Conservation (phyloP, 1,140 invertebrate genomes). For the Brachionus sp. region DNA sequence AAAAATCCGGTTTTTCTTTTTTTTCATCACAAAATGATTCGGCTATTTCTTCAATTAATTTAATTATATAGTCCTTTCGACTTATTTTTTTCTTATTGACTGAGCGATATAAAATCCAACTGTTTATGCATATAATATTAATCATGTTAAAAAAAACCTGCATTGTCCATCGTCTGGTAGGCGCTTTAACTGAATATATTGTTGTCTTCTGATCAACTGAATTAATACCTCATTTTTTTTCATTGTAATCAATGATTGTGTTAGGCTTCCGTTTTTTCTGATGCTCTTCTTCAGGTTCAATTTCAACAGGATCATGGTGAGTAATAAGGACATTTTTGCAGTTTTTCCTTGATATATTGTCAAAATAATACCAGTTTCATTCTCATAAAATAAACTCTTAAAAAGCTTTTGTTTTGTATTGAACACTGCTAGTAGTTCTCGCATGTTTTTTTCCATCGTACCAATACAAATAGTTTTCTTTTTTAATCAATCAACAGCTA, state of each 20-base stretch:
- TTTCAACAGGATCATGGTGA: not conserved
- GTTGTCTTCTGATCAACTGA: slow-evolving; percentile 1
- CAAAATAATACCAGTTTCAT: too few species aligned
- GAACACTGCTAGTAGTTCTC: too few species aligned
- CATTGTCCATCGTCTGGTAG: not conserved
- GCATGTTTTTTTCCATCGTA: too few species aligned
- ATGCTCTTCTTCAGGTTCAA: not conserved
- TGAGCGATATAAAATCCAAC: slow-evolving; percentile 12
- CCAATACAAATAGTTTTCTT: too few species aligned
- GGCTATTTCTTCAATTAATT: slow-evolving; percentile 11
- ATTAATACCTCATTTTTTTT: slow-evolving; percentile 12
- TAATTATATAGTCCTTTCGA: not conserved
- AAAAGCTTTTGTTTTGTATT: too few species aligned
- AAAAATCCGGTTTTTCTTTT: not conserved
- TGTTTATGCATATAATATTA: not conserved
- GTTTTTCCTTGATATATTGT: too few species aligned
- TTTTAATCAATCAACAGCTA: too few species aligned
- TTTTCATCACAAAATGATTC: not conserved
- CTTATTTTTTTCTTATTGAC: not conserved
- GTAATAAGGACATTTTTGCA: not conserved
- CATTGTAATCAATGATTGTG: slow-evolving; percentile 8
- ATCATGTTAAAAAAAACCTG: not conserved
- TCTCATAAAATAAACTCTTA: too few species aligned
- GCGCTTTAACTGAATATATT: slow-evolving; percentile 7
- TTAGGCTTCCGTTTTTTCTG: not conserved